These are phyloP conservation scores for Triplophysa tibetana DNA, from an alignment of 2,113 vertebrate genomes.

Conservation along the genomic window DNA sequence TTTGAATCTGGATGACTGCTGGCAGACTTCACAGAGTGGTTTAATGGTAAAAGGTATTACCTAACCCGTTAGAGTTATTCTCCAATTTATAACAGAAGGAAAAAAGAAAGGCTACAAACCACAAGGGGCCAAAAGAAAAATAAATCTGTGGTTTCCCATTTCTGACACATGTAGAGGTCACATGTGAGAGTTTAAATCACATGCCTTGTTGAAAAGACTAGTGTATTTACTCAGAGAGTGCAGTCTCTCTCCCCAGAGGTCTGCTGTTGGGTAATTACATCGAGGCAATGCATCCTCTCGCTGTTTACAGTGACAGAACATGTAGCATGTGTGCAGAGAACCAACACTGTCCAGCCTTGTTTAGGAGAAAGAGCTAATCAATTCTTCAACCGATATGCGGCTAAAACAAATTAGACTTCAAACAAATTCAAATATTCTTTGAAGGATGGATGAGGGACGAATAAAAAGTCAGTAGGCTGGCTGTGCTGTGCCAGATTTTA, in stretches of 20 bases:
- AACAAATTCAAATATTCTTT: slow-evolving; percentile 67
- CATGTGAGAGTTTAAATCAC: slow-evolving; percentile 69
- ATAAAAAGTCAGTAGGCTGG: not conserved
- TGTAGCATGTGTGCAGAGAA: slow-evolving; percentile 62
- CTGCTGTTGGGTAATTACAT: slow-evolving; percentile 66
- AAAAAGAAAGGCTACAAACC: slow-evolving; percentile 63
- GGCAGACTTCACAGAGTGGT: slow-evolving; percentile 31
- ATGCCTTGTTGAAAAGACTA: slow-evolving; percentile 67
- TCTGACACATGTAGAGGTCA: slow-evolving; percentile 63
- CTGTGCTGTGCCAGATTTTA: not conserved
- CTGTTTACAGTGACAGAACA: slow-evolving; percentile 60
- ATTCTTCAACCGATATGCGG: slow-evolving; percentile 70
- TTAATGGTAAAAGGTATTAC: slow-evolving; percentile 27
- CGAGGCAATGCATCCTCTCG: slow-evolving; percentile 62
- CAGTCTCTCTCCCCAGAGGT: slow-evolving; percentile 59
- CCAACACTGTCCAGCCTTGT: slow-evolving; percentile 61
- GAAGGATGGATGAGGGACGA: slow-evolving; percentile 62
- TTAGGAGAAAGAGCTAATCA: slow-evolving; percentile 66
- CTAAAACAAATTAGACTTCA: slow-evolving; percentile 77
- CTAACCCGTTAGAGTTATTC: slow-evolving; percentile 33
- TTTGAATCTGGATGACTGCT: slow-evolving; percentile 33
- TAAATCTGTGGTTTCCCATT: slow-evolving; percentile 69
- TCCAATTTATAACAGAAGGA: slow-evolving; percentile 66
- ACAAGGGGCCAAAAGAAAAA: slow-evolving; percentile 64
- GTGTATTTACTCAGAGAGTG: slow-evolving; percentile 67